Base-by-base conservation (phyloP, 2,113 vertebrate genomes). In the Clinocottus analis region DNA sequence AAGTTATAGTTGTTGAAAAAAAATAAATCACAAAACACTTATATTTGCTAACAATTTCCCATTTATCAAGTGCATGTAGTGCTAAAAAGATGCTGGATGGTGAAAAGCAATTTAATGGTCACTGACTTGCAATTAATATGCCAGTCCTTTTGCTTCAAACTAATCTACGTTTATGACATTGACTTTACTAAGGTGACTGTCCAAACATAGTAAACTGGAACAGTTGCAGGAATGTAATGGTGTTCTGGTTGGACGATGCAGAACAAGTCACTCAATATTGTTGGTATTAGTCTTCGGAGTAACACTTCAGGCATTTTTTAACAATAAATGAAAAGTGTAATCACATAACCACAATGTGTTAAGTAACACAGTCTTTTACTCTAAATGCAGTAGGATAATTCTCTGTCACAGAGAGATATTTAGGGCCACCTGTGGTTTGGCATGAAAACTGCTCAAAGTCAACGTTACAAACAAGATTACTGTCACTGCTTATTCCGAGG, bases 381-480 rank as follows among this genome's bases (percentile, higher is more conserved):
- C n/a, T n/a, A n/a, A n/a, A n/a, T n/a, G n/a, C n/a, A n/a, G n/a
- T n/a, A n/a, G n/a, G 19, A 16, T 68, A 53, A 66, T 23, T 29
- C 13, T 25, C 23, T 6, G 23, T 69, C 37, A n/a, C n/a, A 64
- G 1, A 39, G 4, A 60, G 6, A 29, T 27, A 62, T 37, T 31
- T 60, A 1, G 4, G 7, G 16, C 61, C 55, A 47, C 19, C 63
- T 56, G 17, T 25, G 65, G 56, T 49, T 69, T 66, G 9, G 23
- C 16, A 61, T 63, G 3, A 49, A 77, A 66, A 72, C 33, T 33
- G 0, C 7, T 9, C 19, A 12, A 10, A n/a, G 0, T 8, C 13
- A 37, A 25, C 19, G 23, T 43, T 49, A 55, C 14, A 60, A 23
- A 72, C 21, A 70, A 49, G 33, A 60, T 60, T 65, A 58, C 23